phyloP scores from a whole-genome alignment of 2,888 invertebrate genomes.

The Euzophera pinguis region DNA sequence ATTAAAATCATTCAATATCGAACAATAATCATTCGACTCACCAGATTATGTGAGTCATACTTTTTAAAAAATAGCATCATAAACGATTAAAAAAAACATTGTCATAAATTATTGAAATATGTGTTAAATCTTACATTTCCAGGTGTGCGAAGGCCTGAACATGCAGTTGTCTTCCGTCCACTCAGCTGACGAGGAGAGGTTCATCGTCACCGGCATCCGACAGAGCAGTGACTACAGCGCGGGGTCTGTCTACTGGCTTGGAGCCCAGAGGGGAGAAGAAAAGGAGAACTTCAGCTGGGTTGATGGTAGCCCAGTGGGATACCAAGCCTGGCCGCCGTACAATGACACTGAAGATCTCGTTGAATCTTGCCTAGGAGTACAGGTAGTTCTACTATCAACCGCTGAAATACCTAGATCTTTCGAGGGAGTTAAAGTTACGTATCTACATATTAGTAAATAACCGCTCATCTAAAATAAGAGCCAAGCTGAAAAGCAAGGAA shows the following conservation, averaged over 20 bases:
- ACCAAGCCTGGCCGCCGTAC: conserved; percentile 83
- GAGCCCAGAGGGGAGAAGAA: conserved; percentile 62
- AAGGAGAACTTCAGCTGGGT: conserved; percentile 77
- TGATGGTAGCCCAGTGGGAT: conserved; percentile 81
- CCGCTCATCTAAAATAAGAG: too few relatives aligned
- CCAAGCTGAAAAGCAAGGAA: too few relatives aligned
- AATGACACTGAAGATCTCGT: conserved; percentile 64
- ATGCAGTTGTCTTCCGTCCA: conserved; percentile 85
- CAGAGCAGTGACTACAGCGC: conserved; percentile 86
- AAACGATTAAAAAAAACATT: too few relatives aligned
- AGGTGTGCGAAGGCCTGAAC: conserved; percentile 86
- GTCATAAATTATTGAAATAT: too few relatives aligned
- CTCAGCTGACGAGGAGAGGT: conserved; percentile 84
- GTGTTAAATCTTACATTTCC: conserved; percentile 5
- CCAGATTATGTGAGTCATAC: too few relatives aligned
- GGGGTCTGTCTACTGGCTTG: conserved; percentile 87
- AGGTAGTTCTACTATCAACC: conserved; percentile 38
- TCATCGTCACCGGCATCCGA: conserved; percentile 84
- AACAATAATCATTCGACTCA: too few relatives aligned
- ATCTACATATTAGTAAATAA: too few relatives aligned
- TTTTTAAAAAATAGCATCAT: too few relatives aligned
- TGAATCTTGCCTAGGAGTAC: conserved; percentile 62
- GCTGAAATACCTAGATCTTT: too few relatives aligned
- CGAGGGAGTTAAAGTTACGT: too few relatives aligned
- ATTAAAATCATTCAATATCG: too few relatives aligned